These are phyloP conservation scores for Tenodera sinensis DNA, from an alignment of 2,888 invertebrate species.

Conservation along the genomic window DNA sequence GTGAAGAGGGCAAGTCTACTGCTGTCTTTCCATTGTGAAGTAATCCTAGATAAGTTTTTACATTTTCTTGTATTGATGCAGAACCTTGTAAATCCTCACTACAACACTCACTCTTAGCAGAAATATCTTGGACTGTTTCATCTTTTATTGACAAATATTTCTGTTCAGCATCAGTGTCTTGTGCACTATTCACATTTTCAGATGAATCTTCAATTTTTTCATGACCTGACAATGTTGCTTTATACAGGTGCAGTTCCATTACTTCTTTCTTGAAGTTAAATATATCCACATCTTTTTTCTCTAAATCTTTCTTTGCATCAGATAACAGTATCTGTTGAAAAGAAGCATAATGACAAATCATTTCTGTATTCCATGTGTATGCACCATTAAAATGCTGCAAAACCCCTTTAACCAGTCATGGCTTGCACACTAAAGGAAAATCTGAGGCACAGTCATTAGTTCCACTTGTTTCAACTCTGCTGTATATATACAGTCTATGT, in stretches of 20 bases:
- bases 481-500: too few relatives aligned
- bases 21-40: not conserved
- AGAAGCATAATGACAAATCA: not conserved
- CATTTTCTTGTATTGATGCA: not conserved
- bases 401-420: too few relatives aligned
- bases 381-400: too few relatives aligned
- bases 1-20: constrained; percentile 67
- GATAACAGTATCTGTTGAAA: constrained; percentile 53
- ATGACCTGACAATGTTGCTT: constrained; percentile 67
- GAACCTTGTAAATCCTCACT: constrained; percentile 50
- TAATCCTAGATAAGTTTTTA: constrained; percentile 36
- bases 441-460: too few relatives aligned
- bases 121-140: not conserved
- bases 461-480: too few relatives aligned
- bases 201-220: constrained; percentile 57
- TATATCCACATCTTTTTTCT: constrained; percentile 79
- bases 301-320: constrained; percentile 71
- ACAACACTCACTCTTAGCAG: constrained; percentile 41
- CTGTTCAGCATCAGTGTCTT: not conserved
- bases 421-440: too few relatives aligned
- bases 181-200: constrained; percentile 42
- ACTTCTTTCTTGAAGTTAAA: constrained; percentile 72
- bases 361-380: too few relatives aligned
- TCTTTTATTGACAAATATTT: not conserved
- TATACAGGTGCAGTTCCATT: constrained; percentile 74